Base-by-base conservation (phyloP, 2,888 invertebrate species). In the Cancer borealis region DNA sequence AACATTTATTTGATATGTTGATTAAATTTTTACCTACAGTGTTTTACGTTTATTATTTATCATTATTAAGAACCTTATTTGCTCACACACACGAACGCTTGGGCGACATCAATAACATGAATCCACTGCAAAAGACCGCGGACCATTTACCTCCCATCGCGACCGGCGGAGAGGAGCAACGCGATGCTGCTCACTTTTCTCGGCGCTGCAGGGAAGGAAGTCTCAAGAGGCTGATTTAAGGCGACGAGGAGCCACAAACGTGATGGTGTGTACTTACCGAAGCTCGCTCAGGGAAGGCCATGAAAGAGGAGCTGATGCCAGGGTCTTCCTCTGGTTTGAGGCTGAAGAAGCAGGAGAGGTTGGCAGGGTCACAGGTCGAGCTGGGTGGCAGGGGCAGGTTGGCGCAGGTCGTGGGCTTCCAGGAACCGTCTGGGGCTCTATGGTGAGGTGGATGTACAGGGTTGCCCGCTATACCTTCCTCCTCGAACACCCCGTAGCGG, bases 401-500 rank as follows among this genome's bases (percentile, higher is more conserved):
- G 79, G 95, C 91, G 89, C 95, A 95, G 54, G 93, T 94, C 92
- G 92, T 95, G 89, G 95, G 95, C 54, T 66, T 91, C 95, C 95
- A 95, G 73, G 93, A 39, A 39, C 92, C 95, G 91, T 94, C 92
- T 66, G 95, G 92, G 92, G 94, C 93, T 3, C 95, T 73, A 95
- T 95, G 95, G 93, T 93, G 92, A 0, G 95, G 92, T 8, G 95
- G 95, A 49, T 95, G 94, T 49, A 95, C 88, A 21, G 95, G 94
- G 93, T 88, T 95, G 3, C 95, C 95, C 17, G 91, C 91, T 45
- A 84, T 66, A 12, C 95, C 95, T 12, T 87, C 73, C 92, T 95
- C 95, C 30, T 94, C 93, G 89, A 95, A 95, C 88, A 95, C 95
- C 0, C 95, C 95, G 89, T 95, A 95, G 60, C 95, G 94, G 88